These are phyloP conservation scores for Caenorhabditis remanei DNA, from an alignment of 1,140 invertebrate species.

Conservation along the genomic window DNA sequence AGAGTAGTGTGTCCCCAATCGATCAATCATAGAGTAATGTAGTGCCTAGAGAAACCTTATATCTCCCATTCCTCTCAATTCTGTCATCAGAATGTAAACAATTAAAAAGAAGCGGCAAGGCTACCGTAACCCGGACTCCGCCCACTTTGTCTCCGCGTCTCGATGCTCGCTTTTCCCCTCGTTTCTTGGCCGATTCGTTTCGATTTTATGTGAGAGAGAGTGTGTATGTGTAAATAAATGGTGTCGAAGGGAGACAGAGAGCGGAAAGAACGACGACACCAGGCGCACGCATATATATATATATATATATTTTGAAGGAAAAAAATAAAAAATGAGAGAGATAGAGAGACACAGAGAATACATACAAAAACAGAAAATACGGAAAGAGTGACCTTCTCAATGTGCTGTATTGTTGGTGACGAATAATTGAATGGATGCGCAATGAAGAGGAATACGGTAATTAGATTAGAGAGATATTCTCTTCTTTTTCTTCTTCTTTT, in stretches of 20 bases:
- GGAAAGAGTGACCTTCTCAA: background rate
- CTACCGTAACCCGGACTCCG: conserved; percentile 26
- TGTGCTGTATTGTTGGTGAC: no score
- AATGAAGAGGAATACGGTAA: conserved; percentile 27
- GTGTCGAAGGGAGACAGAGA: background rate
- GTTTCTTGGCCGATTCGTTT: background rate
- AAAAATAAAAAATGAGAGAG: background rate
- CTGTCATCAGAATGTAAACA: background rate
- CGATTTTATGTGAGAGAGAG: background rate
- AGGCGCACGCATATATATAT: conserved; percentile 35
- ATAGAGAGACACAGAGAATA: conserved; percentile 2
- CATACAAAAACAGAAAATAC: background rate
- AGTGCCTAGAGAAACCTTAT: background rate
- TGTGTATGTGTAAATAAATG: conserved; percentile 46
- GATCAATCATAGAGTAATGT: conserved; percentile 42
- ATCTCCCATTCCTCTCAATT: background rate
- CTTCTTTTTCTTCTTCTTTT: background rate
- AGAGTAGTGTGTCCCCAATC: background rate
- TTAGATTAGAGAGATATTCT: conserved; percentile 16
- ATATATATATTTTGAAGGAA: conserved; percentile 8
- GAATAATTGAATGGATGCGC: conserved; percentile 15
- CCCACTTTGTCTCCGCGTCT: background rate
- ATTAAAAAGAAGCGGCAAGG: background rate
- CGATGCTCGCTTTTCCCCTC: background rate
- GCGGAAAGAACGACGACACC: background rate